Evolutionary conservation across 2,797 vertebrate species (phyloP).

Genomic region (Notolepis coatsorum): DNA sequence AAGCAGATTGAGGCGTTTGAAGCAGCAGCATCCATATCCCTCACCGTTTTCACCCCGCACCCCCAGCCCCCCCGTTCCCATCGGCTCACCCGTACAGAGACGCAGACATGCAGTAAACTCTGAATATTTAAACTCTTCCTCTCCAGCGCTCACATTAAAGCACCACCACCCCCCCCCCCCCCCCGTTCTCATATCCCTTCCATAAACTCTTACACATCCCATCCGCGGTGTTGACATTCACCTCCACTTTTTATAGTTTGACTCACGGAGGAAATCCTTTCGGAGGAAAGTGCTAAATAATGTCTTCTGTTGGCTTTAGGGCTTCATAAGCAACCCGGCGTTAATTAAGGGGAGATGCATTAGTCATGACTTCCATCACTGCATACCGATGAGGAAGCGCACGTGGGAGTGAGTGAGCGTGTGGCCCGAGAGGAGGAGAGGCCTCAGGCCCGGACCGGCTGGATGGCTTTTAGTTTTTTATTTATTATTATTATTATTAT

Average conservation of each 20-base stretch:
- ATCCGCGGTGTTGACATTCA: slow-evolving; percentile 44
- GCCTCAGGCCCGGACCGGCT: slow-evolving; percentile 46
- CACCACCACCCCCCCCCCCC: neutral
- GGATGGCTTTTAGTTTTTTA: too few relatives aligned
- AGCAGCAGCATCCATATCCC: too few relatives aligned
- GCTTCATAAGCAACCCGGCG: slow-evolving; percentile 64
- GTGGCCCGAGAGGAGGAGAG: slow-evolving; percentile 5
- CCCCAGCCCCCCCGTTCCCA: neutral
- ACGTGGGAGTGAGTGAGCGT: slow-evolving; percentile 12
- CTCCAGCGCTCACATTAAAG: slow-evolving; percentile 23
- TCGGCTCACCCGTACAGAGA: neutral
- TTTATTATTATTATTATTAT: too few relatives aligned
- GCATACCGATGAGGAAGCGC: slow-evolving; percentile 69
- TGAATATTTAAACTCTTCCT: slow-evolving; percentile 55
- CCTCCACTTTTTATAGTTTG: slow-evolving; percentile 52
- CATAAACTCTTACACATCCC: slow-evolving; percentile 39
- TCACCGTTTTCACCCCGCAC: slow-evolving; percentile 36
- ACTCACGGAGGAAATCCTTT: slow-evolving; percentile 48
- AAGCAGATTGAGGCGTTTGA: too few relatives aligned
- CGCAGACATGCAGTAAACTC: neutral
- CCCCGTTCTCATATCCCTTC: slow-evolving; percentile 20
- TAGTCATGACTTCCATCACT: slow-evolving; percentile 75
- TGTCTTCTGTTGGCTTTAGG: slow-evolving; percentile 59
- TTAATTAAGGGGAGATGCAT: slow-evolving; percentile 79
- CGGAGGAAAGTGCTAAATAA: slow-evolving; percentile 65